Evolutionary conservation across 1,140 invertebrate species (phyloP).

Genomic region (Euura saliciscinereae): DNA sequence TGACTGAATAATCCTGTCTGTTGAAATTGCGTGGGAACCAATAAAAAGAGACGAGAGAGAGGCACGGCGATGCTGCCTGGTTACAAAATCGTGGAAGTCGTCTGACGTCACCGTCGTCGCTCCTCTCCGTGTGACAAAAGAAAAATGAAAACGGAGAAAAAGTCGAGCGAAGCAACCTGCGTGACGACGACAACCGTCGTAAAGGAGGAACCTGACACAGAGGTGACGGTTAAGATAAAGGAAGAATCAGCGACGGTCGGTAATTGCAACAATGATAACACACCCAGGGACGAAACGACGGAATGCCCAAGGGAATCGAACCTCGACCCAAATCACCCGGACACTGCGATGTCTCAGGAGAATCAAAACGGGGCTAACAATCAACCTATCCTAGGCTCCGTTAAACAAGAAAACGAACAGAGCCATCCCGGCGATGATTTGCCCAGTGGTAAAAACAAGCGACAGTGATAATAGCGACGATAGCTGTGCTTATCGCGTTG

Average conservation of each 20-base stretch:
- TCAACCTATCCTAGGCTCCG: conserved; percentile 44
- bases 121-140: conserved; percentile 17
- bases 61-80: not conserved
- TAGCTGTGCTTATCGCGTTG: not conserved
- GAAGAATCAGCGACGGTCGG: conserved; percentile 39
- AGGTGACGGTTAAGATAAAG: conserved; percentile 54
- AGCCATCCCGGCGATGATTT: conserved; percentile 35
- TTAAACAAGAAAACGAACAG: conserved; percentile 52
- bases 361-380: conserved; percentile 40
- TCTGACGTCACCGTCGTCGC: not conserved
- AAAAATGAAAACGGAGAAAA: conserved; percentile 60
- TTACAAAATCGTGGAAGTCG: not conserved
- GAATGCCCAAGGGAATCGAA: conserved; percentile 47
- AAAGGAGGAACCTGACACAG: conserved; percentile 48
- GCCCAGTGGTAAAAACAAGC: conserved; percentile 24
- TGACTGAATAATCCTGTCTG: no score
- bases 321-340: conserved; percentile 42
- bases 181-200: conserved; percentile 43
- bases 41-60: no score
- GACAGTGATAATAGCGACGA: no score
- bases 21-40: no score
- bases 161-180: conserved; percentile 52
- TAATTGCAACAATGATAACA: conserved; percentile 44
- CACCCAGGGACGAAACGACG: conserved; percentile 43
- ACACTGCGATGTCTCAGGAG: conserved; percentile 40